Conservation (phyloP, 2,888 invertebrate genomes). For the Volucella inflata region DNA sequence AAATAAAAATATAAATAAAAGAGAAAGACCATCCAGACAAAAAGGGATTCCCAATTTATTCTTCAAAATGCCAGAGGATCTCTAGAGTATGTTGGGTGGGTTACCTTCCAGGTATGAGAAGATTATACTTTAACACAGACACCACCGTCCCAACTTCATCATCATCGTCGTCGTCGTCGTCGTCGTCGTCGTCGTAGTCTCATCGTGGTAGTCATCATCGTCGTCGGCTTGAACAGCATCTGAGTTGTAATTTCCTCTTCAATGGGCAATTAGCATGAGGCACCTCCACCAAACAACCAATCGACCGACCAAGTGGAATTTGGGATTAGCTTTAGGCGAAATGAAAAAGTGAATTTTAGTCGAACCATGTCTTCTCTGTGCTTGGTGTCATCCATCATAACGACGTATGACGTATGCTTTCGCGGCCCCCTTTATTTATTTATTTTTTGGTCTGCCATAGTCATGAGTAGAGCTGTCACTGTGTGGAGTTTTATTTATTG, state of each 20-base stretch:
- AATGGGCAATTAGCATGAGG: conserved; percentile 74
- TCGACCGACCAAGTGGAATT: conserved; percentile 59
- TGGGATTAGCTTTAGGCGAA: conserved; percentile 72
- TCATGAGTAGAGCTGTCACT: conserved; percentile 3
- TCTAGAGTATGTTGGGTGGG: conserved; percentile 61
- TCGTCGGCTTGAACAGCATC: conserved; percentile 57
- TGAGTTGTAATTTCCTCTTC: conserved; percentile 74
- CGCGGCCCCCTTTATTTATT: background rate
- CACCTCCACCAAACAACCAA: conserved; percentile 33
- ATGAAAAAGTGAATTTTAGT: conserved; percentile 32
- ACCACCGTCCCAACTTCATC: conserved; percentile 48
- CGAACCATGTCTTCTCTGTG: conserved; percentile 11
- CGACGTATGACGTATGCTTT: conserved; percentile 67
- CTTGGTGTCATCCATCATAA: conserved; percentile 71
- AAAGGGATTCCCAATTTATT: conserved; percentile 74
- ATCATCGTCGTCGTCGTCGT: conserved; percentile 36
- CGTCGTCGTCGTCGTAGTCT: conserved; percentile 26
- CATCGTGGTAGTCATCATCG: conserved; percentile 46
- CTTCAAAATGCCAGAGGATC: conserved; percentile 59
- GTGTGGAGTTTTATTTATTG: conserved; percentile 23
- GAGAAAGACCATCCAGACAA: conserved; percentile 48
- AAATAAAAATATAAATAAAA: background rate
- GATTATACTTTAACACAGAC: conserved; percentile 57
- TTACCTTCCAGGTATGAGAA: conserved; percentile 72
- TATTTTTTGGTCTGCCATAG: background rate